Evolutionary conservation across 1,140 invertebrate species (phyloP), one percentile per base, ranked within the genome.

Genomic region (Chironomus striatipennis): DNA sequence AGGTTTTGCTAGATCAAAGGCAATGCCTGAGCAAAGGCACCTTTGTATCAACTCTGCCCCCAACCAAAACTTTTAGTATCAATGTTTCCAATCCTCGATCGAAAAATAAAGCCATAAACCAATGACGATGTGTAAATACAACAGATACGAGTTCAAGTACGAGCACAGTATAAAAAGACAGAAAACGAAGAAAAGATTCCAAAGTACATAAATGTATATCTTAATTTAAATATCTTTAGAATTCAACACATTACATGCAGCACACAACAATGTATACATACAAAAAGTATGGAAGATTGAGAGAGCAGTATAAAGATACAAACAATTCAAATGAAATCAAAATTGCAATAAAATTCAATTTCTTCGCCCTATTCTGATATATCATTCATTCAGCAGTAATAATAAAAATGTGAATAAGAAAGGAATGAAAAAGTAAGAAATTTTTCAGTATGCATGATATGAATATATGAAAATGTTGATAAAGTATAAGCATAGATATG

Each of bases 291-390:
- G 15, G 47, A 12, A 57, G 47, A 5, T 12, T 15, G 5, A 70
- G 20, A 17, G 7, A 17, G 10, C 17, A 70, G 17, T 18, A 70
- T 34, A 17, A 70, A 10, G 47, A 57, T 57, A 57, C 47, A 57
- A 57, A 57, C 47, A 57, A 57, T 10, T 57, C 65, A 70, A 70
- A 70, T 70, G 65, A 17, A 70, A 70, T 70, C 20, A 10, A 17
- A 70, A 70, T 70, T 70, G 17, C 65, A 70, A 70, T 70, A 70
- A 70, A 70, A 70, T 70, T 70, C 65, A 70, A 70, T 70, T 70
- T 21, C 65, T 57, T 57, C 47, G 12, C 9, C 12, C 15, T 47
- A 15, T 57, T 57, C n/a, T 57, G 12, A 12, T 57, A n/a, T 57
- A 5, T 57, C 47, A 57, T 57, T 57, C 47, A 57, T 34, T 34